These are phyloP conservation scores for Gadopsis bispinosus DNA, from an alignment of 2,797 vertebrate species.

Conservation along the genomic window DNA sequence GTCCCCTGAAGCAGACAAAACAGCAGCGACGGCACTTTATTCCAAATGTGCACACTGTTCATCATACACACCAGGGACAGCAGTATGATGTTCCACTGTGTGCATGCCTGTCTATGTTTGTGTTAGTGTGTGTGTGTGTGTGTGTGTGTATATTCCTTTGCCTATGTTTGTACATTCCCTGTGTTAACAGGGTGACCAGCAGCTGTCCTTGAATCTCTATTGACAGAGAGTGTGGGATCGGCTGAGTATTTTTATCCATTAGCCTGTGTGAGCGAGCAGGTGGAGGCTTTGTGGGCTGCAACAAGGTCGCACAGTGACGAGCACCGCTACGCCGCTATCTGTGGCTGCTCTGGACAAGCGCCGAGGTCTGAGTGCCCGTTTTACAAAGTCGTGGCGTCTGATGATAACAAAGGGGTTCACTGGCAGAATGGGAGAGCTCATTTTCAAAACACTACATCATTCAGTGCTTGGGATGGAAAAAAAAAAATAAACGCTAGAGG, in stretches of 20 bases:
- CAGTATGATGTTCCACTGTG: constrained; percentile 47
- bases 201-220: constrained; percentile 84
- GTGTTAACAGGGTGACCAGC: constrained; percentile 70
- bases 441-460: constrained; percentile 4
- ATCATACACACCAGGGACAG: constrained; percentile 62
- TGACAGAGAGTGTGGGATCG: constrained; percentile 82
- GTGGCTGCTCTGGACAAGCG: constrained; percentile 35
- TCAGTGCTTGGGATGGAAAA: background rate
- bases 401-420: constrained; percentile 4
- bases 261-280: constrained; percentile 82
- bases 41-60: constrained; percentile 64
- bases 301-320: constrained; percentile 78
- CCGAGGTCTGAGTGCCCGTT: constrained; percentile 26
- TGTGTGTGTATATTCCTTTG: constrained; percentile 49
- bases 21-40: constrained; percentile 74
- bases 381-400: constrained; percentile 37
- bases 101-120: constrained; percentile 43
- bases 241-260: constrained; percentile 84
- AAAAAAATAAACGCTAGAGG: background rate
- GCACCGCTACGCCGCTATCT: constrained; percentile 45
- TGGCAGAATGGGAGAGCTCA: background rate
- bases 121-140: constrained; percentile 15
- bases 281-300: constrained; percentile 79
- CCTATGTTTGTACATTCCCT: constrained; percentile 75
- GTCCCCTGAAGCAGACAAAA: constrained; percentile 62